phyloP scores from a whole-genome alignment of 2,797 vertebrate species.

The Urocyon cinereoargenteus region DNA sequence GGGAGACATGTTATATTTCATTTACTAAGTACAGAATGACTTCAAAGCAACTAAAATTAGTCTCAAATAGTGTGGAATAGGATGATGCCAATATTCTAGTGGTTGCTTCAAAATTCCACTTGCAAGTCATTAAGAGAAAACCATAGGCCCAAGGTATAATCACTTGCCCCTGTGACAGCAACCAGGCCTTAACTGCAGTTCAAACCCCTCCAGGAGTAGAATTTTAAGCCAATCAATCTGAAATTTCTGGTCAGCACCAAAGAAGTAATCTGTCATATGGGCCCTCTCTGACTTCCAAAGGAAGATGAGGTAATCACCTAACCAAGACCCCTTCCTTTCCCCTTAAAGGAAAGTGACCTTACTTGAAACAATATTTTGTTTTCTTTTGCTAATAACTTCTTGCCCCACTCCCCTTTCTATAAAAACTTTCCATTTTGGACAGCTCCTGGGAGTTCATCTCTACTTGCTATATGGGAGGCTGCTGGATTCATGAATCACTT shows the following conservation, averaged over 20 bases:
- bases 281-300: neutral
- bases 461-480: neutral
- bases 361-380: neutral
- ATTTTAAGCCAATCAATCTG: neutral
- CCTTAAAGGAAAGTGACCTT: neutral
- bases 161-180: neutral
- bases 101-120: neutral
- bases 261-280: neutral
- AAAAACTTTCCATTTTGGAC: neutral
- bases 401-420: neutral
- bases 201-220: neutral
- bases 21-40: neutral
- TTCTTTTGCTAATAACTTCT: neutral
- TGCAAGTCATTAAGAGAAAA: neutral
- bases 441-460: neutral
- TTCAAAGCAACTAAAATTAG: neutral
- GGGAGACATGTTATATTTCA: neutral
- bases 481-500: neutral
- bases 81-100: neutral
- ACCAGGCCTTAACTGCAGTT: neutral
- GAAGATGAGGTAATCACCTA: neutral
- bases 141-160: neutral
- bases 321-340: neutral
- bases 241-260: neutral
- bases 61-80: neutral